phyloP scores from a whole-genome alignment of 2,113 vertebrate species.

The Hyperopisus bebe region DNA sequence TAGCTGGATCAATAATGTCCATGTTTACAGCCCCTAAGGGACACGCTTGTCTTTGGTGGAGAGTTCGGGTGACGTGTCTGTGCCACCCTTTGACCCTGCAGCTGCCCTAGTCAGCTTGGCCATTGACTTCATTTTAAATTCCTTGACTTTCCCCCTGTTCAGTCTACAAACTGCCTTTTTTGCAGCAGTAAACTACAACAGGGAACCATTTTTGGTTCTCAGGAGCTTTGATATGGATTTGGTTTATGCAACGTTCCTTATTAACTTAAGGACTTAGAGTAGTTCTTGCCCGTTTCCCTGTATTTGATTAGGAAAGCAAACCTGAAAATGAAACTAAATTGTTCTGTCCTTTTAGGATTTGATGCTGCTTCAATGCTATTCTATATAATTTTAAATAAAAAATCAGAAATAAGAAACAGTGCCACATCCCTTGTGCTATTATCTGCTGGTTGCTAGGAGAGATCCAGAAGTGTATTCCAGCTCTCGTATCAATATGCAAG shows the following conservation, averaged over 20 bases:
- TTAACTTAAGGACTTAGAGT: background rate
- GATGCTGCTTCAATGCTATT: background rate
- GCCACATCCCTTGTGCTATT: background rate
- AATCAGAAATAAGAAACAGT: background rate
- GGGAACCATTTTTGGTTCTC: background rate
- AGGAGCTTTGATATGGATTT: background rate
- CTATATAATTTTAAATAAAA: background rate
- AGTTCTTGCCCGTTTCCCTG: background rate
- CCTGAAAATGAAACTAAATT: background rate
- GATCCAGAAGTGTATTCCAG: constrained; percentile 26
- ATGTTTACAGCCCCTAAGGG: background rate
- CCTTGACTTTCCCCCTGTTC: too few relatives aligned
- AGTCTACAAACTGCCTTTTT: background rate
- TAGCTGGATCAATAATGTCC: background rate
- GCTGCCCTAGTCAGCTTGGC: background rate
- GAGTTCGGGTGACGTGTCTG: background rate
- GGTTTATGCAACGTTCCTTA: background rate
- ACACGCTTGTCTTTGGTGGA: background rate
- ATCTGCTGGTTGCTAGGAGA: constrained; percentile 45
- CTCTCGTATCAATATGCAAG: constrained; percentile 40
- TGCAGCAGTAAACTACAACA: background rate
- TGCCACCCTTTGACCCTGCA: background rate
- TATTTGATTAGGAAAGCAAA: background rate
- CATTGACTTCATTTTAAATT: background rate
- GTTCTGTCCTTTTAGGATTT: background rate